Conservation (phyloP, 1,140 invertebrate genomes). For the Diabrotica undecimpunctata region DNA sequence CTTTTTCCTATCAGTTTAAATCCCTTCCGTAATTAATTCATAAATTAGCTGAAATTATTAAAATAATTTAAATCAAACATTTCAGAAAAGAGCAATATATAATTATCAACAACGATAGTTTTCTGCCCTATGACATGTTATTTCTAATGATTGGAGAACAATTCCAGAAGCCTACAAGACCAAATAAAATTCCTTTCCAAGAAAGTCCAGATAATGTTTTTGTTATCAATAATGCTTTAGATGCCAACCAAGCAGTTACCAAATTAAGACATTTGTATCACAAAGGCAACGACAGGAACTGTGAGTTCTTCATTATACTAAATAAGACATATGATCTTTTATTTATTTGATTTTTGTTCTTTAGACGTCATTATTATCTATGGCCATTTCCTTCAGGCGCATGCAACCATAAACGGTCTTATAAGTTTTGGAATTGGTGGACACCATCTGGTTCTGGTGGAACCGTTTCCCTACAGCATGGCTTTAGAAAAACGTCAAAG, state of each 20-base stretch:
- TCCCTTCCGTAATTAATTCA: too few relatives aligned
- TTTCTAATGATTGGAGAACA: conserved; percentile 59
- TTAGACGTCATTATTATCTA: conserved; percentile 56
- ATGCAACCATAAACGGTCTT: conserved; percentile 56
- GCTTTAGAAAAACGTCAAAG: conserved; percentile 24
- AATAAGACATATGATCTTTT: not conserved
- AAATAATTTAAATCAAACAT: too few relatives aligned
- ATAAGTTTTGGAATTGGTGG: conserved; percentile 53
- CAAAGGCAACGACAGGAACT: conserved; percentile 21
- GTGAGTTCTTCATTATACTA: conserved; percentile 11
- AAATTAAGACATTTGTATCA: conserved; percentile 47
- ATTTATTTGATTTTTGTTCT: conserved; percentile 3
- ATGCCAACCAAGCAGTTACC: conserved; percentile 47
- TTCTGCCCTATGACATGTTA: conserved; percentile 59
- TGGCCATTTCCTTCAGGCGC: conserved; percentile 58
- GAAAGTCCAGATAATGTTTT: conserved; percentile 56
- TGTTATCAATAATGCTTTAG: conserved; percentile 54
- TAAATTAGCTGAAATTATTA: too few relatives aligned
- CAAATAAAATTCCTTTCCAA: conserved; percentile 44
- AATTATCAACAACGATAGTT: conserved; percentile 50
- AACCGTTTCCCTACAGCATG: conserved; percentile 50
- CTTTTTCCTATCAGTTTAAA: too few relatives aligned
- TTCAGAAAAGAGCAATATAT: conserved; percentile 57
- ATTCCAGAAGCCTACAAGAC: conserved; percentile 53
- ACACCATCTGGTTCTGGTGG: conserved; percentile 53